phyloP scores from a whole-genome alignment of 2,797 vertebrate species.

The Thunnus albacares region DNA sequence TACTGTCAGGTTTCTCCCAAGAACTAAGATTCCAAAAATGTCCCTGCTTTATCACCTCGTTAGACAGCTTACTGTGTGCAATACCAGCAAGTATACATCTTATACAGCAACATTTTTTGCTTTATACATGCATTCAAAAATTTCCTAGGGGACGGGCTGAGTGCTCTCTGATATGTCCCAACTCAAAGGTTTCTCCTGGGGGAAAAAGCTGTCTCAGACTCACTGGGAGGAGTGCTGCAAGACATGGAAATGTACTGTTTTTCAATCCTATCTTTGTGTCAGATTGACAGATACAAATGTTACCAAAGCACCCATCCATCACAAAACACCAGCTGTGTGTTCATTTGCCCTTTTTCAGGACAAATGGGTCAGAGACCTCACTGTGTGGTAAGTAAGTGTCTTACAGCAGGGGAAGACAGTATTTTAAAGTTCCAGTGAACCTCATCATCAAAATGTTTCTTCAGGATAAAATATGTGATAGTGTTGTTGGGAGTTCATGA shows the following conservation, averaged over 20 bases:
- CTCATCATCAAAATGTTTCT: no score
- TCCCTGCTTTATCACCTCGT: no score
- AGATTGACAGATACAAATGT: conserved; percentile 4
- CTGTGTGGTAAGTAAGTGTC: background rate
- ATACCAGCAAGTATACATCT: no score
- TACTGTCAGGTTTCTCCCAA: no score
- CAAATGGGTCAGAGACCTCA: background rate
- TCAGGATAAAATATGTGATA: no score
- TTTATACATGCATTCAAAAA: no score
- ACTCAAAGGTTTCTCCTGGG: background rate
- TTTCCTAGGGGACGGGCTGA: background rate
- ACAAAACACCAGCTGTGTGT: background rate
- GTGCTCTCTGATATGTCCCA: background rate
- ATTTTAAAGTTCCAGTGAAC: no score
- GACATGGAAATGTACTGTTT: background rate
- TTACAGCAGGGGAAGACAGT: background rate
- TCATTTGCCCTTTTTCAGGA: background rate
- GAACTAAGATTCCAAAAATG: no score
- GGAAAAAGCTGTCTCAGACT: background rate
- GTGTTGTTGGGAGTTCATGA: no score
- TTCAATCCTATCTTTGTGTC: background rate
- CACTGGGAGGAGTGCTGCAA: background rate
- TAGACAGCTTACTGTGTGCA: no score
- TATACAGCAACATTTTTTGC: no score
- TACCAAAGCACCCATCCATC: conserved; percentile 11